phyloP scores from a whole-genome alignment of 2,113 vertebrate genomes.

The Lichenostomus cassidix region DNA sequence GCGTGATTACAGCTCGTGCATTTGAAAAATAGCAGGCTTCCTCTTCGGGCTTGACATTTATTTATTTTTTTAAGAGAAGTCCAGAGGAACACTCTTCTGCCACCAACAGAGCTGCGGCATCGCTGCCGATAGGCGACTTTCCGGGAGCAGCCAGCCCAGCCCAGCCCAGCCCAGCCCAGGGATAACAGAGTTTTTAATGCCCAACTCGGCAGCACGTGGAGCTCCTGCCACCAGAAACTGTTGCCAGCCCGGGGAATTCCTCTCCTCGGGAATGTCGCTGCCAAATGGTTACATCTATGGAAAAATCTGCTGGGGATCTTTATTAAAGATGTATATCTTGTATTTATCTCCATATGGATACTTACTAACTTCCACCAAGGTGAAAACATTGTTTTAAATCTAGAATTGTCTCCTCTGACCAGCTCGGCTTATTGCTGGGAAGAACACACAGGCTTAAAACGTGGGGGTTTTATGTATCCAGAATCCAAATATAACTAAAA shows the following conservation, averaged over 20 bases:
- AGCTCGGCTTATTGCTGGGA: background rate
- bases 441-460: background rate
- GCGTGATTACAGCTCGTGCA: slow-evolving; percentile 24
- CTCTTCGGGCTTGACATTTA: slow-evolving; percentile 17
- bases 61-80: slow-evolving; percentile 52
- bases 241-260: background rate
- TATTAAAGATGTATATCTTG: no score
- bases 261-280: background rate
- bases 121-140: background rate
- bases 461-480: background rate
- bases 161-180: background rate
- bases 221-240: background rate
- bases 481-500: background rate
- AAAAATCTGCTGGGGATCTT: background rate
- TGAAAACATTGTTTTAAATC: background rate
- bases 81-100: slow-evolving; percentile 18
- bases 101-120: slow-evolving; percentile 20
- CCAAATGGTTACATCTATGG: background rate
- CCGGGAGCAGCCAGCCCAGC: background rate
- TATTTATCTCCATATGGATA: fast-evolving
- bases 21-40: slow-evolving; percentile 63
- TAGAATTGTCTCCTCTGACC: background rate
- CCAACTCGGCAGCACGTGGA: background rate
- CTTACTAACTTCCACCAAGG: background rate
- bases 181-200: background rate